Conservation (phyloP, 2,888 invertebrate species). For the Scaeva pyrastri region DNA sequence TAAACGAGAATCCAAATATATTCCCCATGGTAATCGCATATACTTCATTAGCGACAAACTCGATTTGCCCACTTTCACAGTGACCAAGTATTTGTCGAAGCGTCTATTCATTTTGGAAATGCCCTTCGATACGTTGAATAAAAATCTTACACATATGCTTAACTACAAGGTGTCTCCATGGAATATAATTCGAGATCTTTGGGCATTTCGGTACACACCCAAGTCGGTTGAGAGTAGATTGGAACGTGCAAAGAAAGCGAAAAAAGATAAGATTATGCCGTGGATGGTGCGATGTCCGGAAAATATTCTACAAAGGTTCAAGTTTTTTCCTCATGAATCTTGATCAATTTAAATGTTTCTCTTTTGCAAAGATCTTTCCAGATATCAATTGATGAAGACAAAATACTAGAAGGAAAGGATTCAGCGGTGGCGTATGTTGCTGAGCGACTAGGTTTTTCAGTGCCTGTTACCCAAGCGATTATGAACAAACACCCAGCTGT, state of each 20-base stretch:
- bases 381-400: conserved; percentile 81
- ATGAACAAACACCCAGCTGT: conserved; percentile 85
- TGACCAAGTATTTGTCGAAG: conserved; percentile 85
- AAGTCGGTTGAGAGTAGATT: conserved; percentile 85
- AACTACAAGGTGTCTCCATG: conserved; percentile 85
- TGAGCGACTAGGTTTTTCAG: conserved; percentile 84
- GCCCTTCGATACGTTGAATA: conserved; percentile 85
- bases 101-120: conserved; percentile 86
- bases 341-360: not conserved
- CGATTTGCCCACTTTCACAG: conserved; percentile 83
- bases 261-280: conserved; percentile 86
- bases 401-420: conserved; percentile 85
- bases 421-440: conserved; percentile 85
- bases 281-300: conserved; percentile 89
- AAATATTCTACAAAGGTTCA: conserved; percentile 85
- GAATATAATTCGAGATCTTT: conserved; percentile 86
- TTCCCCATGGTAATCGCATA: conserved; percentile 85
- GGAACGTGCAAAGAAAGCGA: conserved; percentile 84
- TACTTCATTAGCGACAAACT: conserved; percentile 85
- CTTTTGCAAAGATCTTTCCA: conserved; percentile 80
- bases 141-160: conserved; percentile 85
- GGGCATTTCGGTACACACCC: conserved; percentile 87
- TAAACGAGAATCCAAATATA: conserved; percentile 83
- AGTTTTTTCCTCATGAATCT: not conserved
- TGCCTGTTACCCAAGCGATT: conserved; percentile 84